Conservation (phyloP, 1,140 invertebrate species). For the Zaprionus kolodkinae region DNA sequence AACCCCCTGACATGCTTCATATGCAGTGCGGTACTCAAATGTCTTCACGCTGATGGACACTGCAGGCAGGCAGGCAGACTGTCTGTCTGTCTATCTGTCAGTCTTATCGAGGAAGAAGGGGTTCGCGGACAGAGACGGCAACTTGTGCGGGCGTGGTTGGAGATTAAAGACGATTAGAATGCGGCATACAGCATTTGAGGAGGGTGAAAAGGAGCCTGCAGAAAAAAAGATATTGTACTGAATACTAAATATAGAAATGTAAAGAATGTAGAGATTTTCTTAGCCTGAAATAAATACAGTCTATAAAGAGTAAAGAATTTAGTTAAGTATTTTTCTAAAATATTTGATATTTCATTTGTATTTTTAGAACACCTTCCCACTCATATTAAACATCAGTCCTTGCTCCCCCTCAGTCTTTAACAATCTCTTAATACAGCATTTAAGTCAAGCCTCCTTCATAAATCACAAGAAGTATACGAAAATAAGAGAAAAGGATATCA, state of each 20-base stretch:
- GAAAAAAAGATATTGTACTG: background rate
- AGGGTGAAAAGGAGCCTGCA: background rate
- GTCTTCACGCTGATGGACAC: constrained; percentile 61
- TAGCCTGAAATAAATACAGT: too few relatives aligned
- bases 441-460: constrained; percentile 44
- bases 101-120: background rate
- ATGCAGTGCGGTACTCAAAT: constrained; percentile 65
- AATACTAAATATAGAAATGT: background rate
- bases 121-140: constrained; percentile 7
- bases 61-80: constrained; percentile 29
- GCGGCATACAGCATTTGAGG: background rate
- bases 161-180: constrained; percentile 22
- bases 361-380: too few relatives aligned
- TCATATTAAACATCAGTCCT: constrained; percentile 9
- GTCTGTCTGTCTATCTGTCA: too few relatives aligned
- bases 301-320: background rate
- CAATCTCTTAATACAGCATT: constrained; percentile 24
- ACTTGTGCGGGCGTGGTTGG: constrained; percentile 26
- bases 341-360: too few relatives aligned
- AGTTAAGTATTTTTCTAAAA: background rate
- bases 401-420: background rate
- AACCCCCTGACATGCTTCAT: constrained; percentile 56
- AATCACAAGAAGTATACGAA: constrained; percentile 43
- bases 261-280: background rate
- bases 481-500: constrained; percentile 50